phyloP scores from a whole-genome alignment of 2,888 invertebrate species.

The Steromphala cineraria region DNA sequence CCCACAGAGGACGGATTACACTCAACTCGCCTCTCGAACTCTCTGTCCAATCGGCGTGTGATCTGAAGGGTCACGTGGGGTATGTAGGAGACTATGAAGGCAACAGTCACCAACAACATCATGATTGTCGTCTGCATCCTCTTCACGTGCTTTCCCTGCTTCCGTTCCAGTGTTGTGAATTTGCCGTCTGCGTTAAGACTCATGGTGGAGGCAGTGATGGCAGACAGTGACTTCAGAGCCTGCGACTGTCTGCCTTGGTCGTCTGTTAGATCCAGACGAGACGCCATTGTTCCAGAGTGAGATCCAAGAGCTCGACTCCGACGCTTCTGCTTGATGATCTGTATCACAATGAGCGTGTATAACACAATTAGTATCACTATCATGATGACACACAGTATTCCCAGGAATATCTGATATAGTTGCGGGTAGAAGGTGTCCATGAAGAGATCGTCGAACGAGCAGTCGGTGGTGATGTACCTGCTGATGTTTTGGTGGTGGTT shows the following conservation, averaged over 20 bases:
- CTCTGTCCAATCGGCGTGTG: not conserved
- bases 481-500: not conserved
- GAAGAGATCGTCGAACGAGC: constrained; percentile 6
- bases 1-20: not conserved
- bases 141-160: constrained; percentile 8
- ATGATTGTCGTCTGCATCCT: not conserved
- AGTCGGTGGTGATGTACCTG: not conserved
- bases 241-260: not conserved
- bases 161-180: not conserved
- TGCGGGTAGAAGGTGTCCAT: not conserved
- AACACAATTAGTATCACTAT: not conserved
- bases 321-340: constrained; percentile 9
- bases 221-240: not conserved
- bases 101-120: constrained; percentile 18
- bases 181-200: not conserved
- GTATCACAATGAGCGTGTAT: constrained; percentile 12
- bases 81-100: constrained; percentile 1
- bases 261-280: not conserved
- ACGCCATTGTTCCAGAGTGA: not conserved
- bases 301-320: not conserved
- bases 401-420: not conserved
- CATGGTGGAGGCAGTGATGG: not conserved
- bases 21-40: not conserved
- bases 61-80: not conserved
- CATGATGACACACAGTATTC: constrained; percentile 10